Conservation (phyloP, 2,888 invertebrate species). For the Nebria salina region DNA sequence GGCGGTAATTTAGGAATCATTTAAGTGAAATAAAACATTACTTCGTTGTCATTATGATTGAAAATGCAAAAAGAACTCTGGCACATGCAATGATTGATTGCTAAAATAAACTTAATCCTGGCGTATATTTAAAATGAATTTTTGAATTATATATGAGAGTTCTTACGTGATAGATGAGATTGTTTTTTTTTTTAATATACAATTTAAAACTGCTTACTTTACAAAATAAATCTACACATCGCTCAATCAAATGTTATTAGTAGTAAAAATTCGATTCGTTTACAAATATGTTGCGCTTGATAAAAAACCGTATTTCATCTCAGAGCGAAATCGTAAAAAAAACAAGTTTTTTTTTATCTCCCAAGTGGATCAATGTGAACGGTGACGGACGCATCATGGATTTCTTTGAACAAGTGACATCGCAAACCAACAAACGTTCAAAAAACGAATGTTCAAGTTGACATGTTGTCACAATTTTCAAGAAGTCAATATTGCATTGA, state of each 20-base stretch:
- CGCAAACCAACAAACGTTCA: conserved; percentile 2
- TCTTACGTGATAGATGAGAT: background rate
- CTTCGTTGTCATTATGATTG: background rate
- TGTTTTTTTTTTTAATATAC: background rate
- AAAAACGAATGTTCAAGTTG: too few relatives aligned
- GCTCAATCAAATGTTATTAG: too few relatives aligned
- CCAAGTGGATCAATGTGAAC: background rate
- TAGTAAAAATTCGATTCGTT: background rate
- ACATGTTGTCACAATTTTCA: too few relatives aligned
- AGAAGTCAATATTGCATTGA: too few relatives aligned
- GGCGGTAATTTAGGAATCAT: background rate
- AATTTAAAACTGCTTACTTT: background rate
- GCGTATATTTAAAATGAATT: background rate
- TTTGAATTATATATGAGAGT: background rate
- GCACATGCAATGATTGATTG: background rate
- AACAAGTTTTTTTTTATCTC: background rate
- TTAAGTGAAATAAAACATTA: background rate
- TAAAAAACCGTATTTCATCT: background rate
- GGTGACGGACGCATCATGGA: background rate
- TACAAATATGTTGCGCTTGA: background rate
- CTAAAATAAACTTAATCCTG: background rate
- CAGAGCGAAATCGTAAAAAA: background rate
- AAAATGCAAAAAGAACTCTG: background rate
- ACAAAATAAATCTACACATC: background rate
- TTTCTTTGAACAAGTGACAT: conserved; percentile 12